Evolutionary conservation across 2,113 vertebrate species (phyloP), one percentile per base, ranked within the genome.

Genomic region (Theropithecus gelada): DNA sequence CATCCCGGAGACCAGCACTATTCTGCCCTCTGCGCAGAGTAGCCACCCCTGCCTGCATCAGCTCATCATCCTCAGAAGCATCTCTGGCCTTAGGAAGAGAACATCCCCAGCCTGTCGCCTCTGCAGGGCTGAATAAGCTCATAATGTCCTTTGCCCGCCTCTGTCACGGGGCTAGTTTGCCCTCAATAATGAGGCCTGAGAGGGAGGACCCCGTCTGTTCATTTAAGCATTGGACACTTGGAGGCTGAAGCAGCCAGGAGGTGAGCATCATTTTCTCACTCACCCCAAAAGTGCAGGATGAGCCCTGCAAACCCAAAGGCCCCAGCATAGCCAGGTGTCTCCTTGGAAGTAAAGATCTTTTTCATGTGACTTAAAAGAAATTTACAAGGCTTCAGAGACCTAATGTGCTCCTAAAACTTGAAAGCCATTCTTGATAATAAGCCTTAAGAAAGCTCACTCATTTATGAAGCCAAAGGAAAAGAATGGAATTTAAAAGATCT

Each of bases 351-450:
- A 9, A 16, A 66, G 27, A 5, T 57, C 40, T 52, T 92, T 50
- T 88, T 75, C 81, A 45, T 27, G 81, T 43, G 90, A 78, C 87
- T 68, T 86, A 23, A 78, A 94, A 90, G 83, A 81, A 16, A 61
- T 78, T 81, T 45, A 95, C 40, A 3, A 59, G 79, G 73, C 93
- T 92, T 92, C 73, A 2, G 87, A 76, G 45, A 84, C 32, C 52
- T 80, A 35, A 18, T 3, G 45, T 4, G 88, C 61, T 86, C 96
- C 86, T 86, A 83, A 92, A 93, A 93, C 73, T 68, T 86, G 93
- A 95, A 93, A 95, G 97, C 61, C 73, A 5, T 7, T 68, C 52
- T 78, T 61, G 35, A 38, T 83, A 32, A 55, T 55, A 72, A 75
- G 55, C 35, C 61, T 23, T 75, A 38, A 79, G 86, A 78, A 88